Conservation (phyloP, 2,888 invertebrate species). For the Druceiella hillmani region DNA sequence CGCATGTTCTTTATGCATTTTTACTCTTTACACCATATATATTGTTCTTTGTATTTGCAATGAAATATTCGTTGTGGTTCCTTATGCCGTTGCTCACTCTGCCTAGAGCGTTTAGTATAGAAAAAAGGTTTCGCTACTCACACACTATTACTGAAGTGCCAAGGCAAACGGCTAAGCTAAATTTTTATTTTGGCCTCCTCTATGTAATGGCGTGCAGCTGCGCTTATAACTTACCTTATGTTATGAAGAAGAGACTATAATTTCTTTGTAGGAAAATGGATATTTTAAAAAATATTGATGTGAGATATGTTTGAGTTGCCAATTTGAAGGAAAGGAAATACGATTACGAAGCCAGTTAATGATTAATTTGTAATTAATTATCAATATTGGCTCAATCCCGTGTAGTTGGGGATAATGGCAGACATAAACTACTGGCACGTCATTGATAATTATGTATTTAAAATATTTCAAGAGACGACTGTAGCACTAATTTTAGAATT, state of each 20-base stretch:
- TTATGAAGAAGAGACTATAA: constrained; percentile 32
- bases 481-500: too few relatives aligned
- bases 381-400: too few relatives aligned
- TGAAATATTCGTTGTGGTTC: constrained; percentile 85
- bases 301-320: too few relatives aligned
- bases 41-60: constrained; percentile 77
- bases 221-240: constrained; percentile 58
- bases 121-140: constrained; percentile 78
- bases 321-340: too few relatives aligned
- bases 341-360: too few relatives aligned
- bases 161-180: constrained; percentile 82
- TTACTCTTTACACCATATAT: constrained; percentile 88
- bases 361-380: too few relatives aligned
- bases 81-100: constrained; percentile 82
- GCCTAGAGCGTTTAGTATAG: constrained; percentile 83
- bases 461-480: too few relatives aligned
- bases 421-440: too few relatives aligned
- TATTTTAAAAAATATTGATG: too few relatives aligned
- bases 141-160: constrained; percentile 79
- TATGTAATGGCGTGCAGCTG: constrained; percentile 80
- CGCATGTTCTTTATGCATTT: constrained; percentile 86
- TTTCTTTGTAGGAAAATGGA: too few relatives aligned
- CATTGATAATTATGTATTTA: too few relatives aligned
- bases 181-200: constrained; percentile 85
- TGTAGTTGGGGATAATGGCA: too few relatives aligned